Evolutionary conservation across 2,888 invertebrate genomes (phyloP).

Genomic region (Aspidiotus destructor): DNA sequence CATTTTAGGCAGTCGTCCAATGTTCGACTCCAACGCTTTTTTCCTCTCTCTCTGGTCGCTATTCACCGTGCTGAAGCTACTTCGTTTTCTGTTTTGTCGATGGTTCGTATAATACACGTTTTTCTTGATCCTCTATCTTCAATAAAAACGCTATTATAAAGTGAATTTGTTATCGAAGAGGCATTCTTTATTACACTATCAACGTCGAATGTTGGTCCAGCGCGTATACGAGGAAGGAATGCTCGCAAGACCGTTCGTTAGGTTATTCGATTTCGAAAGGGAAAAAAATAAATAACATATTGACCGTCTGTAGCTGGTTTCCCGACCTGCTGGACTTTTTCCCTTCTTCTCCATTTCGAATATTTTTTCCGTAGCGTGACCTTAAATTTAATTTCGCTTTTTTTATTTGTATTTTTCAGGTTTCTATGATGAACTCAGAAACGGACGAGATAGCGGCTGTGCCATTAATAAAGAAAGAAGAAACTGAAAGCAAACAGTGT

Average conservation of each 20-base stretch:
- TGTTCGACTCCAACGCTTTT: constrained; percentile 2
- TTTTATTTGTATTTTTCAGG: not conserved
- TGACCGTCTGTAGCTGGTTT: too few species aligned
- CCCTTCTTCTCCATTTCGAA: not conserved
- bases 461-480: constrained; percentile 49
- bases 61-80: too few species aligned
- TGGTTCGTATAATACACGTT: not conserved
- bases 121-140: too few species aligned
- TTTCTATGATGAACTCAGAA: constrained; percentile 47
- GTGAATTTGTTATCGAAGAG: too few species aligned
- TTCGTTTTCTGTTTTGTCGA: not conserved
- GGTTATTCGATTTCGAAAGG: too few species aligned
- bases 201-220: too few species aligned
- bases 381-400: not conserved
- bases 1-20: constrained; percentile 1
- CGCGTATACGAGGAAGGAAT: too few species aligned
- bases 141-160: too few species aligned
- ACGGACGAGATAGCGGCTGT: constrained; percentile 44
- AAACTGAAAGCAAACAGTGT: constrained; percentile 41
- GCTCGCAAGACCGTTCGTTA: too few species aligned
- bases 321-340: not conserved
- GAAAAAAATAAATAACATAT: too few species aligned
- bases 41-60: not conserved
- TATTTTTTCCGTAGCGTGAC: not conserved
- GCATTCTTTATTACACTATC: too few species aligned